These are phyloP conservation scores for Therioaphis trifolii DNA, from an alignment of 2,888 invertebrate genomes.

Conservation along the genomic window DNA sequence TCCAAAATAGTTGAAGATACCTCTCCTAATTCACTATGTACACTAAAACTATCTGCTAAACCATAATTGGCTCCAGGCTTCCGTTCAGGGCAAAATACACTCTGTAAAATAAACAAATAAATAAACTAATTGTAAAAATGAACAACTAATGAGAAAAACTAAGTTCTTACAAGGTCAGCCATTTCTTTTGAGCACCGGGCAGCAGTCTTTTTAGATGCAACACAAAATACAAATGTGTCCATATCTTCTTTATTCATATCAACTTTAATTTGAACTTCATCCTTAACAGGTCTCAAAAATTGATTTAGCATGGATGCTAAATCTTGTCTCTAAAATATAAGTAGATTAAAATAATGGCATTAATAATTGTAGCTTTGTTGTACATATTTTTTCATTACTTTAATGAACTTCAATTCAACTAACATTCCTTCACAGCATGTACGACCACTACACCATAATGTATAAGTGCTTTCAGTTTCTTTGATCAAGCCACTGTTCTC, in stretches of 20 bases:
- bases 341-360: conserved; percentile 27
- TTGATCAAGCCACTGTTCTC: conserved; percentile 81
- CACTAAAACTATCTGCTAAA: conserved; percentile 78
- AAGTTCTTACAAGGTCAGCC: conserved; percentile 81
- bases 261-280: conserved; percentile 87
- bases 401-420: conserved; percentile 92
- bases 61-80: conserved; percentile 85
- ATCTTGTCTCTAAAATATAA: conserved; percentile 83
- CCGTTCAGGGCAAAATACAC: conserved; percentile 85
- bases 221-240: conserved; percentile 92
- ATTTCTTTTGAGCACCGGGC: conserved; percentile 88
- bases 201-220: conserved; percentile 90
- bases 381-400: conserved; percentile 71
- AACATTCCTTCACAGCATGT: conserved; percentile 97
- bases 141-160: not conserved
- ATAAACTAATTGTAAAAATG: conserved; percentile 18
- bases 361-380: not conserved
- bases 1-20: conserved; percentile 87
- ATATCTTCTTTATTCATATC: conserved; percentile 90
- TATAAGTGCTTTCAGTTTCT: conserved; percentile 95
- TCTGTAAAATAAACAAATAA: conserved; percentile 70
- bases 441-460: conserved; percentile 95
- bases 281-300: conserved; percentile 84
- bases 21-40: conserved; percentile 92
- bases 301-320: conserved; percentile 87